phyloP scores from a whole-genome alignment of 2,888 invertebrate genomes.

The Ormyrus thymus region DNA sequence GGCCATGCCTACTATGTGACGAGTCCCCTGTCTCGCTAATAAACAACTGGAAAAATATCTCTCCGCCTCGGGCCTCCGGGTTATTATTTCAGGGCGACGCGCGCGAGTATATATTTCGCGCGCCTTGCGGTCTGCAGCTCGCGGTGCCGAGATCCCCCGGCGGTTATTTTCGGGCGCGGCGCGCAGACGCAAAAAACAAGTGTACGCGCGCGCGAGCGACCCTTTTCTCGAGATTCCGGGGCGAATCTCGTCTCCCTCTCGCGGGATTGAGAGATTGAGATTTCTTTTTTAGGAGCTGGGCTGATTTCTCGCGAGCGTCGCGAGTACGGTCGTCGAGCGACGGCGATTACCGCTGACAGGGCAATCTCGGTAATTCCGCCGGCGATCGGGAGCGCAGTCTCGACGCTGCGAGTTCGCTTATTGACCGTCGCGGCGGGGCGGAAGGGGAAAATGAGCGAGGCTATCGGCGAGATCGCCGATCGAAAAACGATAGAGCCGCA shows the following conservation, averaged over 20 bases:
- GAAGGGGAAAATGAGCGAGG: background rate
- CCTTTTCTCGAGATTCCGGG: background rate
- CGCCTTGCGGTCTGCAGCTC: conserved; percentile 53
- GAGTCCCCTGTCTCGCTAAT: too few species aligned
- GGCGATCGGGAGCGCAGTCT: conserved; percentile 50
- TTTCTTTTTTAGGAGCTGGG: too few species aligned
- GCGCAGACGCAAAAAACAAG: conserved; percentile 40
- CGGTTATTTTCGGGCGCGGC: conserved; percentile 54
- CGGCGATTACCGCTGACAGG: conserved; percentile 70
- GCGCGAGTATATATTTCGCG: conserved; percentile 17
- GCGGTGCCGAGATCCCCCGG: conserved; percentile 25
- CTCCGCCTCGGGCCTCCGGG: background rate
- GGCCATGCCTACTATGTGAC: too few species aligned
- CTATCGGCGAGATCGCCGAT: background rate
- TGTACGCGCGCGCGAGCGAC: background rate
- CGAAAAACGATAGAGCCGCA: conserved; percentile 19
- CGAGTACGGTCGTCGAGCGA: conserved; percentile 58
- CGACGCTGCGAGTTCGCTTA: conserved; percentile 54
- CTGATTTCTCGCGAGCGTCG: background rate
- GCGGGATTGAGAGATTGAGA: too few species aligned
- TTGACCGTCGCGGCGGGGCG: background rate
- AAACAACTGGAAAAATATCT: background rate
- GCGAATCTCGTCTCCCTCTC: too few species aligned
- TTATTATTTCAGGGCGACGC: conserved; percentile 30
- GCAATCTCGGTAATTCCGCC: conserved; percentile 72